Conservation (phyloP, 2,113 vertebrate genomes). For the Datnioides undecimradiatus region DNA sequence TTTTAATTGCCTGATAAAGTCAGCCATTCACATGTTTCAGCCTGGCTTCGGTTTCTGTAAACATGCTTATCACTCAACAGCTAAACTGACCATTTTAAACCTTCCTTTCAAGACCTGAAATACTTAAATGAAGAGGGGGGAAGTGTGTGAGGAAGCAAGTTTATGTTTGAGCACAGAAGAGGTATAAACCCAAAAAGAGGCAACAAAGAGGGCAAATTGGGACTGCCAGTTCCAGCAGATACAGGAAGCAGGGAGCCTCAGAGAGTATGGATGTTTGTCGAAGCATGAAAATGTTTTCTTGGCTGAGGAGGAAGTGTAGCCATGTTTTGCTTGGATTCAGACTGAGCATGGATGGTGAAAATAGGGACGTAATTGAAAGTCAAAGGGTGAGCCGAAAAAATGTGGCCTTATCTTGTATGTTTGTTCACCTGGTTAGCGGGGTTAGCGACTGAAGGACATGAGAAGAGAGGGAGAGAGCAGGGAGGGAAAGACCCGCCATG, state of each 20-base stretch:
- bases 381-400: conserved; percentile 75
- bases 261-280: conserved; percentile 58
- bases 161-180: conserved; percentile 2
- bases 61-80: neutral
- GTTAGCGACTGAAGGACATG: conserved; percentile 75
- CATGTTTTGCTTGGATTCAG: conserved; percentile 73
- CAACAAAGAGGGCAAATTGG: conserved; percentile 45
- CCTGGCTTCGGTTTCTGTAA: neutral
- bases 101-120: neutral
- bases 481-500: neutral
- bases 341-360: conserved; percentile 53
- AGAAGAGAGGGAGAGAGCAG: conserved; percentile 19
- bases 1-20: neutral
- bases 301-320: conserved; percentile 66
- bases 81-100: neutral
- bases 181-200: conserved; percentile 5
- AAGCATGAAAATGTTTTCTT: conserved; percentile 72
- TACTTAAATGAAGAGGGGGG: neutral
- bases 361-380: conserved; percentile 71
- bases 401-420: conserved; percentile 83
- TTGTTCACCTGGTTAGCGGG: conserved; percentile 83
- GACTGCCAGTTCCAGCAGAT: conserved; percentile 32
- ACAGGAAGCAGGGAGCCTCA: conserved; percentile 37
- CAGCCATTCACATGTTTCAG: neutral
- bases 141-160: neutral